Evolutionary conservation across 2,888 invertebrate genomes (phyloP), one percentile per base, ranked within the genome.

Genomic region (Agrypnus murinus): DNA sequence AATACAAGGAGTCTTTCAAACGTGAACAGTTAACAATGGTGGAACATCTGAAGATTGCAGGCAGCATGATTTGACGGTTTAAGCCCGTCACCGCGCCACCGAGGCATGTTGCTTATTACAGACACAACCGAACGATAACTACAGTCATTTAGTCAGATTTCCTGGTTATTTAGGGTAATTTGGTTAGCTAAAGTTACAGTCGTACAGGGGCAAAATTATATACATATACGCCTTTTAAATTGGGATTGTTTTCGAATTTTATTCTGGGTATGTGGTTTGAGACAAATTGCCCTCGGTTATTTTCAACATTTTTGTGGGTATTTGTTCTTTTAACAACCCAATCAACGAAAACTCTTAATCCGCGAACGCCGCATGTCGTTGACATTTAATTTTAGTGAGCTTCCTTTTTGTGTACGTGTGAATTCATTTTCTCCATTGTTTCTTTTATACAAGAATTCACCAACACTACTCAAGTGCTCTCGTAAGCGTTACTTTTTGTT

Each of bases 1-100:
- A 80, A 78, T 74, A 81, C 78, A 82, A 81, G 80, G 77, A 77
- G 79, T 72, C 79, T 79, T 81, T 81, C 80, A 81, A 80, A 81
- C 77, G 77, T 78, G 77, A 73, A 77, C 78, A 77, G 76, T 77
- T 79, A 81, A 82, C 81, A 82, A 83, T 81, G 78, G 77, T 73
- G 66, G 77, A 80, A 80, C 80, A 80, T 79, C 78, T 79, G 78
- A 78, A 79, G 80, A 81, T 79, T 77, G 79, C 77, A 75, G 76
- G 71, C 77, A 76, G 74, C 78, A 80, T 83, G 82, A 83, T 78
- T 81, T 77, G 78, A 80, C 82, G 77, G 78, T 81, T 82, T 80
- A n/a, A 69, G 68, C 60, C 60, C 73, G 67, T 69, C 71, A 67
- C 66, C 65, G 58, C 69, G 73, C 76, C 75, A 74, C 75, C 72